These are phyloP conservation scores for Euproctis similis DNA, from an alignment of 2,888 invertebrate genomes.

Conservation along the genomic window DNA sequence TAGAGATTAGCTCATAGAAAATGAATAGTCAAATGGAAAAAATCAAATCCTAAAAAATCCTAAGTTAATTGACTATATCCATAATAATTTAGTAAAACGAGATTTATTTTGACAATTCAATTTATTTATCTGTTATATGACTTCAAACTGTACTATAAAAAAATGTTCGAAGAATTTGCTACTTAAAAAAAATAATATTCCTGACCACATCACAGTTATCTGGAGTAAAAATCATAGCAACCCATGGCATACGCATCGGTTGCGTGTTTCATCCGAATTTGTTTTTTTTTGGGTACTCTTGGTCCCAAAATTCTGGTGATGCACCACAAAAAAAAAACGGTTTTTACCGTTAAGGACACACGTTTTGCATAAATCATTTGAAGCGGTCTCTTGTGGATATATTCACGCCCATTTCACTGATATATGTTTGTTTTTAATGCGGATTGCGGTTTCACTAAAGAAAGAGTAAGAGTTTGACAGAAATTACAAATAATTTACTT, in stretches of 20 bases:
- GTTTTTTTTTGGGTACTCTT: conserved; percentile 26
- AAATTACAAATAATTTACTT: no score
- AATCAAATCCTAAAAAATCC: no score
- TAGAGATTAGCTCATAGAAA: no score
- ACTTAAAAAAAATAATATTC: conserved; percentile 9
- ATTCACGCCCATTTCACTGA: conserved; percentile 26
- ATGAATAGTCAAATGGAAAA: no score
- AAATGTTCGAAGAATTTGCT: no score
- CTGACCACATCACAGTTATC: conserved; percentile 17
- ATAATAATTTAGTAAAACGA: no score
- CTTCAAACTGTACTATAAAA: no score
- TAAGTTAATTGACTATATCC: no score
- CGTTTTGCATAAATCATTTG: conserved; percentile 65
- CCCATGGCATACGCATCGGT: conserved; percentile 18
- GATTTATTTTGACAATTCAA: no score
- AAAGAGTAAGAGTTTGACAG: no score
- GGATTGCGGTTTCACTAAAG: no score
- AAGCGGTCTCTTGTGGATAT: conserved; percentile 39
- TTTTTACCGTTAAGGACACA: conserved; percentile 60
- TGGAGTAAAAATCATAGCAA: conserved; percentile 24
- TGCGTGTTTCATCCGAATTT: conserved; percentile 25
- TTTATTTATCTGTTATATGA: no score
- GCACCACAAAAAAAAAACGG: conserved; percentile 40
- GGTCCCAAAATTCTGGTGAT: conserved; percentile 22
- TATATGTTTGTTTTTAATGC: conserved; percentile 4